Percentiles rank a stretch among this genome's conserved stretches.
These are phyloP conservation scores for Bufo bufo DNA, from an alignment of 2,113 vertebrate genomes.

Conservation along the genomic window DNA sequence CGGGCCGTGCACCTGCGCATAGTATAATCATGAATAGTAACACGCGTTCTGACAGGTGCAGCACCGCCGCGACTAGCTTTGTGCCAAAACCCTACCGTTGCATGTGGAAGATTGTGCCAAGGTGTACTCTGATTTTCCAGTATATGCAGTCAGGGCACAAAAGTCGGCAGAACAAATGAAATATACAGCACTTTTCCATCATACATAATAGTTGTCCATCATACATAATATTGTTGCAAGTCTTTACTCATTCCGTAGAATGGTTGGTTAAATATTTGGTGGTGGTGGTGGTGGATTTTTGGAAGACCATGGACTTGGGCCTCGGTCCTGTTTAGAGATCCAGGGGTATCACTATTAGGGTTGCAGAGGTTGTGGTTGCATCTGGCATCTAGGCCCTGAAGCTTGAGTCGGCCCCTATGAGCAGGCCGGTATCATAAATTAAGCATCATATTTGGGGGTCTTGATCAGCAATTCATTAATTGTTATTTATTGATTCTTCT, in stretches of 20 bases:
- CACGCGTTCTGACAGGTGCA: slow-evolving; percentile 22
- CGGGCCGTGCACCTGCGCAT: slow-evolving; percentile 11
- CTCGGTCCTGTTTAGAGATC: too few relatives aligned
- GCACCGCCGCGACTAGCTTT: neutral
- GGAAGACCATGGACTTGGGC: too few relatives aligned
- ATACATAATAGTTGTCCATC: neutral
- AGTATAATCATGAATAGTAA: slow-evolving; percentile 2
- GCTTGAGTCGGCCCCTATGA: too few relatives aligned
- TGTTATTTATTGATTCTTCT: too few relatives aligned
- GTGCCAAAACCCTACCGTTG: neutral
- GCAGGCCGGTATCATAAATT: too few relatives aligned
- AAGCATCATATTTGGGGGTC: too few relatives aligned
- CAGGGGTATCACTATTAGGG: too few relatives aligned
- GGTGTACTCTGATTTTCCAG: neutral
- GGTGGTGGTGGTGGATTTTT: too few relatives aligned
- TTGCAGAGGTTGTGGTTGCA: too few relatives aligned
- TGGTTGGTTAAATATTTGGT: too few relatives aligned
- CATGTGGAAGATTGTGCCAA: neutral
- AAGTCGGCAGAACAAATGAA: neutral
- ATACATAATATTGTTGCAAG: neutral
- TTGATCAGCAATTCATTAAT: too few relatives aligned
- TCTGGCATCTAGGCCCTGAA: too few relatives aligned
- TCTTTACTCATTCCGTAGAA: neutral
- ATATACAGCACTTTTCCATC: neutral
- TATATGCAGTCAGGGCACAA: neutral